Base-by-base conservation (phyloP, 2,888 invertebrate species). In the Drosophila imparisetae region DNA sequence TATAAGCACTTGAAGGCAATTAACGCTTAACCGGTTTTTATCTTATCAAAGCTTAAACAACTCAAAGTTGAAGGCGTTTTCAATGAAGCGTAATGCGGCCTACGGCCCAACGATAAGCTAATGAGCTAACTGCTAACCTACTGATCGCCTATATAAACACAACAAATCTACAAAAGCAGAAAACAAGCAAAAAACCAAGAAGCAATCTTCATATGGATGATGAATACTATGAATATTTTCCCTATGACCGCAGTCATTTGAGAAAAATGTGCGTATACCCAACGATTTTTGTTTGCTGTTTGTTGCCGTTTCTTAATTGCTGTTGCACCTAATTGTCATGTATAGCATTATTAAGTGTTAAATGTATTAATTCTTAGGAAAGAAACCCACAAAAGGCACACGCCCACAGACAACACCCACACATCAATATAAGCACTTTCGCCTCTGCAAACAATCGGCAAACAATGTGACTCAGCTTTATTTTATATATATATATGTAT, bases 221-320 rank as follows among this genome's bases (percentile, higher is more conserved):
- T 91, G 90, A 91, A 83, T 92, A 87, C 85, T 92, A 89, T 80
- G 90, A 90, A 72, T 91, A 91, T 78, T 86, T 92, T 81, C 91
- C 92, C 50, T 92, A 90, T 82, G 92, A 91, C 87, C 81, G 89
- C 81, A 90, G 91, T 83, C 91, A 92, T 83, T 84, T 92, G 72
- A 83, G 83, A 78, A 92, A 92, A 87, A 92, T 81, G 92, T 92
- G 91, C 83, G 92, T 92, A 92, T 89, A 64, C 30, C 24, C 75
- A 34, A 60, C 11, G 11, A 64, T 52, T 52, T 70, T 30, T 81
- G 66, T 34, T 63, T 60, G 52, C 58, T 68, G 18, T 49, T 65
- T 49, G 34, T 53, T 63, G 66, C 30, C 49, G 48, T 55, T 36
- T 53, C 18, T 55, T 32, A 18, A 45, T 24, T 57, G 63, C 62